These are phyloP conservation scores for Lasioglossum malachurum DNA, from an alignment of 2,888 invertebrate species.

Conservation along the genomic window DNA sequence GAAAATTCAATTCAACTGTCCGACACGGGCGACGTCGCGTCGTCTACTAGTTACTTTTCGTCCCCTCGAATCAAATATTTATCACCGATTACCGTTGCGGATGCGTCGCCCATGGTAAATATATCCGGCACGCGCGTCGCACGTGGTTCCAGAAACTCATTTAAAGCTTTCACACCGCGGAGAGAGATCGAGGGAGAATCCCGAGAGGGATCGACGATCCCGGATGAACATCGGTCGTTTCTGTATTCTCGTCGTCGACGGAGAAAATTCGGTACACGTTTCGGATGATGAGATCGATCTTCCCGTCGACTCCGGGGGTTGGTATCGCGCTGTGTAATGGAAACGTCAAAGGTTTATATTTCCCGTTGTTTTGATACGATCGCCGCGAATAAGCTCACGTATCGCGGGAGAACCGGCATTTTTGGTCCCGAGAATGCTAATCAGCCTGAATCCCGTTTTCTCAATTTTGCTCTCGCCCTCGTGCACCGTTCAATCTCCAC, in stretches of 20 bases:
- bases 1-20: constrained; percentile 17
- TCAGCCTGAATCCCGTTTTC: too few species aligned
- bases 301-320: background rate
- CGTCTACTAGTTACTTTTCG: background rate
- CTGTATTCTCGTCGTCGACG: constrained; percentile 5
- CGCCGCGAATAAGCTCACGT: constrained; percentile 4
- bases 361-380: constrained; percentile 15
- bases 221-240: constrained; percentile 11
- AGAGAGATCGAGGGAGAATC: constrained; percentile 35
- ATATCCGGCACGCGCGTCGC: constrained; percentile 64
- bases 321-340: constrained; percentile 15
- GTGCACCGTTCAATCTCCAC: background rate
- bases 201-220: constrained; percentile 35
- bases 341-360: constrained; percentile 35
- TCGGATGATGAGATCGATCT: constrained; percentile 20
- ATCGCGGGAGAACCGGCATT: background rate
- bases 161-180: constrained; percentile 43
- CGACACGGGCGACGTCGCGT: background rate
- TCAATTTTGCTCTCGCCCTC: background rate
- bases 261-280: constrained; percentile 36
- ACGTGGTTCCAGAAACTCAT: constrained; percentile 54
- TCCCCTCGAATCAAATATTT: constrained; percentile 49
- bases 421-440: background rate
- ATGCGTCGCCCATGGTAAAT: constrained; percentile 34
- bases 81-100: constrained; percentile 20